Conservation (phyloP, 2,113 vertebrate genomes). For the Pelmatolapia mariae region DNA sequence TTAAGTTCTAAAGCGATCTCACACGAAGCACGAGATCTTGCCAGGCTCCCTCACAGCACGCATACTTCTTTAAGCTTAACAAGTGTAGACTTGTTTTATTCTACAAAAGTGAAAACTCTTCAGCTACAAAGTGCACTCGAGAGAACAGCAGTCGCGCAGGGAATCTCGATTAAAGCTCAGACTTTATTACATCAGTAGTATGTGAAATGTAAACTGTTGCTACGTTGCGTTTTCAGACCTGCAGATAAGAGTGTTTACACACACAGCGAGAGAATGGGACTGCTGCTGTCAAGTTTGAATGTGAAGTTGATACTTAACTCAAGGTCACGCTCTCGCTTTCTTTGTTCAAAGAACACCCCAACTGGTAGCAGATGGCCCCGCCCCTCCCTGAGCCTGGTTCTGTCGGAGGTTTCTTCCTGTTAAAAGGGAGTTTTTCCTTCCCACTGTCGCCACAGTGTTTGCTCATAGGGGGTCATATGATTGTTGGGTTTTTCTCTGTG, state of each 20-base stretch:
- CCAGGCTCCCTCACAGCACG: neutral
- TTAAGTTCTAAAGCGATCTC: neutral
- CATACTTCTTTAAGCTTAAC: neutral
- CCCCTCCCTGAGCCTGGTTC: neutral
- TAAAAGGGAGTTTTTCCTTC: neutral
- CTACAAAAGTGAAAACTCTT: neutral
- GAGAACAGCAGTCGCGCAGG: neutral
- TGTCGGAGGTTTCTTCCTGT: accelerated
- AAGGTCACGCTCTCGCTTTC: neutral
- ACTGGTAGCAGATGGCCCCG: neutral
- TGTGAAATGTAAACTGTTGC: neutral
- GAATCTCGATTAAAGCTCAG: neutral
- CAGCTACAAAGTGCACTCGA: neutral
- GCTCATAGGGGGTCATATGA: accelerated
- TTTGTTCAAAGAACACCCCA: neutral
- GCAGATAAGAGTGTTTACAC: neutral
- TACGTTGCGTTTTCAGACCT: neutral
- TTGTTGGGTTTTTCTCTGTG: neutral
- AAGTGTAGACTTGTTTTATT: slow-evolving; percentile 21
- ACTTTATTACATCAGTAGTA: neutral
- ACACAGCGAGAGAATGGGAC: neutral
- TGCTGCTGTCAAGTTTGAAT: neutral
- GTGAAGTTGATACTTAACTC: neutral
- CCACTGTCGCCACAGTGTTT: neutral
- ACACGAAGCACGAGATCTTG: neutral